These are phyloP conservation scores for Cynoglossus semilaevis DNA, from an alignment of 2,113 vertebrate species.

Conservation along the genomic window DNA sequence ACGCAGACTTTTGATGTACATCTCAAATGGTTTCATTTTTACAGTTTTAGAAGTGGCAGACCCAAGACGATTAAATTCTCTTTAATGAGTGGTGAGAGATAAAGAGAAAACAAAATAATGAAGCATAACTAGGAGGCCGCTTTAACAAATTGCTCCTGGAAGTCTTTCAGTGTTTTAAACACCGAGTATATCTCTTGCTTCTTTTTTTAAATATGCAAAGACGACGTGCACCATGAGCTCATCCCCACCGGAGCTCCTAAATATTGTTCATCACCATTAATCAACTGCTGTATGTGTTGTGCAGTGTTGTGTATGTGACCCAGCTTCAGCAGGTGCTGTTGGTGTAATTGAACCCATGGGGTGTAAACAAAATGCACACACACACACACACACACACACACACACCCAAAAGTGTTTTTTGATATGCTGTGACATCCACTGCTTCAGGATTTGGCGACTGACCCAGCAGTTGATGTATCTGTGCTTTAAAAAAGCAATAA, in stretches of 20 bases:
- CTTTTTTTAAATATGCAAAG: too few relatives aligned
- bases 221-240: neutral
- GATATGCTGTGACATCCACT: neutral
- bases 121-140: neutral
- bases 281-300: slow-evolving; percentile 4
- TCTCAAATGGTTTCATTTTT: too few relatives aligned
- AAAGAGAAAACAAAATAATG: neutral
- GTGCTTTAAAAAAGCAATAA: slow-evolving; percentile 9
- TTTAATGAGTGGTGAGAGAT: too few relatives aligned
- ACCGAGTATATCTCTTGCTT: too few relatives aligned
- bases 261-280: neutral
- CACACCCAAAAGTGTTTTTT: neutral
- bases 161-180: too few relatives aligned
- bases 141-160: neutral
- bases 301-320: neutral
- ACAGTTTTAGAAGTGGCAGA: too few relatives aligned
- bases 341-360: neutral
- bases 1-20: too few relatives aligned
- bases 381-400: neutral
- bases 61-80: too few relatives aligned
- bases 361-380: slow-evolving; percentile 1
- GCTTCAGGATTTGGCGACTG: neutral
- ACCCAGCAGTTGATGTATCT: neutral
- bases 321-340: neutral
- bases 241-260: neutral